Evolutionary conservation across 2,888 invertebrate genomes (phyloP).

Genomic region (Zhuqinia jingwanae): DNA sequence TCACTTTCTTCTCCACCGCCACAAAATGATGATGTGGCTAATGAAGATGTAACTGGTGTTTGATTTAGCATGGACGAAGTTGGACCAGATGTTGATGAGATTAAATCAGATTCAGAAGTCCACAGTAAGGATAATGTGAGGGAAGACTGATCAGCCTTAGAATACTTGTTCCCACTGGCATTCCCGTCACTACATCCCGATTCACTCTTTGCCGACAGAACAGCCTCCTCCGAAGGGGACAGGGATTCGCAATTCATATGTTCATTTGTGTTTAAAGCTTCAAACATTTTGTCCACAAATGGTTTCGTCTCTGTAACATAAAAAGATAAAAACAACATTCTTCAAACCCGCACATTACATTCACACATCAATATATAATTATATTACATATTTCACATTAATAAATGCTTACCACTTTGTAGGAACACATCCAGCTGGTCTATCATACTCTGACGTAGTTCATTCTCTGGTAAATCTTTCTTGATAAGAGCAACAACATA

Average conservation of each 20-base stretch:
- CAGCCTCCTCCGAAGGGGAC: conserved; percentile 14
- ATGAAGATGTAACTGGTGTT: neutral
- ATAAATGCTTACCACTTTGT: conserved; percentile 91
- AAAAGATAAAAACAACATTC: neutral
- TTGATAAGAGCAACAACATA: conserved; percentile 98
- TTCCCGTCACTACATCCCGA: neutral
- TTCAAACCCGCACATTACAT: neutral
- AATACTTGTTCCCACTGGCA: neutral
- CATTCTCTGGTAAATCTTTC: conserved; percentile 95
- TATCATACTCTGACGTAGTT: conserved; percentile 93
- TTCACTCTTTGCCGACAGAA: conserved; percentile 40
- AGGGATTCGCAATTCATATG: conserved; percentile 80
- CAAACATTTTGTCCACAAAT: conserved; percentile 92
- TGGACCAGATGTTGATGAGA: conserved; percentile 63
- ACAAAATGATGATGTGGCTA: no score
- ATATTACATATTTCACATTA: no score
- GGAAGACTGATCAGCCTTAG: conserved; percentile 14
- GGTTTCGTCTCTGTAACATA: conserved; percentile 90
- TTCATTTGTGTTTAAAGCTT: conserved; percentile 86
- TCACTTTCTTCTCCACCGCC: no score
- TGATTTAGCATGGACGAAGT: conserved; percentile 50
- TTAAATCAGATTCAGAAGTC: conserved; percentile 17
- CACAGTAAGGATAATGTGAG: neutral
- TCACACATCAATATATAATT: no score
- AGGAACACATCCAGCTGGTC: conserved; percentile 98